Base-by-base conservation (phyloP, 2,888 invertebrate genomes). In the Caenorhabditis imperialis region DNA sequence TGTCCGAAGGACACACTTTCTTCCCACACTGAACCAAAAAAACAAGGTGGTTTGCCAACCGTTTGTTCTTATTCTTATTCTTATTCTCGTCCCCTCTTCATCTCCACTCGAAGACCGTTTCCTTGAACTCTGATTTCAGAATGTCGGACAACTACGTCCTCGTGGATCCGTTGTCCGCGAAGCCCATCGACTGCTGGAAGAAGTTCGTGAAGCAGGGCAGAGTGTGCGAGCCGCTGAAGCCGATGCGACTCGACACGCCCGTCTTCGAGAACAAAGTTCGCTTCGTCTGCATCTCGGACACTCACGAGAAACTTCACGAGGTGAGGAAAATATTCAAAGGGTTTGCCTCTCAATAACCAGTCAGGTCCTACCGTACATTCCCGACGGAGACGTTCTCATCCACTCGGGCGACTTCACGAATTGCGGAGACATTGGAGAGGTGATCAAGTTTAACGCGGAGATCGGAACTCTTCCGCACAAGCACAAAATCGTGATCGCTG, bases 351-450 rank as follows among this genome's bases (percentile, higher is more conserved):
- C 33, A 44, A 53, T 40, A 22, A 44, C 38, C 14, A 47, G 72
- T 22, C 51, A 79, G 72, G 77, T 72, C 22, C 69, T 79, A 25
- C 72, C 69, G 18, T 63, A 65, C 27, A 71, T 84, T 45, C 84
- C 84, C 18, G 82, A 84, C 47, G 84, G 85, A 14, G 87, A 87
- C 51, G 83, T 87, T 37, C 80, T 87, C 22, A 86, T 87, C 60
- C 87, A 87, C 61, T 81, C 86, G 20, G 87, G 87, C 10, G 87
- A 87, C 67, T 87, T 87, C 76, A 87, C 87, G 35, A 85, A 87
- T 55, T 81, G 81, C 53, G 87, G 87, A 38, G 86, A 87, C 74
- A 80, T 87, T 18, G 78, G 80, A 20, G 85, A 86, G 73, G 86
- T 87, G 48, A 85, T 86, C 82, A 85, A 86, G 62, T 87, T 87